Conservation (phyloP, 2,113 vertebrate genomes). For the Eonycteris spelaea region DNA sequence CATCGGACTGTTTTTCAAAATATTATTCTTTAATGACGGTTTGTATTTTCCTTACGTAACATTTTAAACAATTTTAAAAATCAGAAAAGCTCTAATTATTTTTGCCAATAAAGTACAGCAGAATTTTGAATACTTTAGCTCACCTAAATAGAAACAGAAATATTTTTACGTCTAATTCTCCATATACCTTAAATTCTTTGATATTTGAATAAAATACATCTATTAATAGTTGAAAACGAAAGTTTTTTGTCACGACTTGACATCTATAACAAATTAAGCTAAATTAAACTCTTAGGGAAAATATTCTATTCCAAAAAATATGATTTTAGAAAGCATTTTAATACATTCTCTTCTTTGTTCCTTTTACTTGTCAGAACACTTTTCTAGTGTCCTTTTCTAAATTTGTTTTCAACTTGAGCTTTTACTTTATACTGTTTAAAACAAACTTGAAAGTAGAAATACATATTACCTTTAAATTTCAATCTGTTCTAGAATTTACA, state of each 20-base stretch:
- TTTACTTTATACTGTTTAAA: neutral
- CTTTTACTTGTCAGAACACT: neutral
- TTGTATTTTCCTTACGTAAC: neutral
- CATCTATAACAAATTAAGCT: neutral
- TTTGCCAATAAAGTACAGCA: neutral
- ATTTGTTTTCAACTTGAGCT: neutral
- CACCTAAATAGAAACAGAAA: neutral
- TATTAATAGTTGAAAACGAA: conserved; percentile 5
- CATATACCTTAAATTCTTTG: neutral
- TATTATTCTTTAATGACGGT: neutral
- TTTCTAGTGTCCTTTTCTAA: neutral
- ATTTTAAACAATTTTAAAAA: neutral
- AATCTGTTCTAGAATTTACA: neutral
- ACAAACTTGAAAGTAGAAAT: neutral
- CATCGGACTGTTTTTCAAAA: neutral
- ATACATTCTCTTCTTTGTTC: neutral
- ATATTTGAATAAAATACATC: neutral
- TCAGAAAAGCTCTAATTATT: neutral
- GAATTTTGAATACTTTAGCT: neutral
- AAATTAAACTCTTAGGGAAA: neutral
- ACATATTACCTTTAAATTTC: neutral
- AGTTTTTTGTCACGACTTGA: neutral
- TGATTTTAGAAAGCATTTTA: neutral
- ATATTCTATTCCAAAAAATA: neutral
- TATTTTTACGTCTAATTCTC: neutral